Conservation (phyloP, 2,113 vertebrate species). For the Pygoscelis antarcticus region DNA sequence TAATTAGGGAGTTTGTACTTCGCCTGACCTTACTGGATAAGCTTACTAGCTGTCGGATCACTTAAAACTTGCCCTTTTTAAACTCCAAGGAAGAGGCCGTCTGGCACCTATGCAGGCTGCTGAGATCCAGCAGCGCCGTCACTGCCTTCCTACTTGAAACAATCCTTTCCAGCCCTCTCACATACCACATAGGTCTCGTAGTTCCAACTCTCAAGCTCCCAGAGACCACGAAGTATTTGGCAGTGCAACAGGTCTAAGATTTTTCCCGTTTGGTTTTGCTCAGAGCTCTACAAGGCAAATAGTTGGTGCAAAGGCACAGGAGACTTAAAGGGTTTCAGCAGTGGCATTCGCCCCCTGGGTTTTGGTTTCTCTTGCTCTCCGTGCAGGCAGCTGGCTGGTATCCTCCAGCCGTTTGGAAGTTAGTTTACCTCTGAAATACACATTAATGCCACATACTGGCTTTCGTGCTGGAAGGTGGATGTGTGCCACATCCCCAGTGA, state of each 20-base stretch:
- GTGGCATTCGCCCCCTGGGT: background rate
- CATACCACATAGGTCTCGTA: constrained; percentile 43
- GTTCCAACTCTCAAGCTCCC: constrained; percentile 38
- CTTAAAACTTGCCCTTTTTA: background rate
- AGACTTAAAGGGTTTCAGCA: constrained; percentile 5
- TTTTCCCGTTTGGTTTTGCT: constrained; percentile 74
- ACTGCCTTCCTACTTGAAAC: background rate
- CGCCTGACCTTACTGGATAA: background rate
- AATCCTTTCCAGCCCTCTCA: constrained; percentile 56
- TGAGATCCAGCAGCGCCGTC: background rate
- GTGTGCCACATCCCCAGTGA: background rate
- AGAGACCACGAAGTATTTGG: constrained; percentile 72
- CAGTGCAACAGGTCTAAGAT: constrained; percentile 60
- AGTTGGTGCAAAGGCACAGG: constrained; percentile 26
- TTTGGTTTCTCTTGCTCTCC: background rate
- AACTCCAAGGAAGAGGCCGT: background rate
- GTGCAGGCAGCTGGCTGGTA: background rate
- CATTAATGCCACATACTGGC: background rate
- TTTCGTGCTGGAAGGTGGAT: background rate
- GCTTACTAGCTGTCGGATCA: background rate
- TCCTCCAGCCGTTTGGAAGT: background rate
- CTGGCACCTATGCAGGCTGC: constrained; percentile 1
- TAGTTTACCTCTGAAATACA: constrained; percentile 18
- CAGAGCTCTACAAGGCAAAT: constrained; percentile 29
- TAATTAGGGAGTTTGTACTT: background rate